Percentiles rank a stretch among this genome's conserved stretches.
phyloP scores from a whole-genome alignment of 2,797 vertebrate genomes.

The Enteromius mattozi region DNA sequence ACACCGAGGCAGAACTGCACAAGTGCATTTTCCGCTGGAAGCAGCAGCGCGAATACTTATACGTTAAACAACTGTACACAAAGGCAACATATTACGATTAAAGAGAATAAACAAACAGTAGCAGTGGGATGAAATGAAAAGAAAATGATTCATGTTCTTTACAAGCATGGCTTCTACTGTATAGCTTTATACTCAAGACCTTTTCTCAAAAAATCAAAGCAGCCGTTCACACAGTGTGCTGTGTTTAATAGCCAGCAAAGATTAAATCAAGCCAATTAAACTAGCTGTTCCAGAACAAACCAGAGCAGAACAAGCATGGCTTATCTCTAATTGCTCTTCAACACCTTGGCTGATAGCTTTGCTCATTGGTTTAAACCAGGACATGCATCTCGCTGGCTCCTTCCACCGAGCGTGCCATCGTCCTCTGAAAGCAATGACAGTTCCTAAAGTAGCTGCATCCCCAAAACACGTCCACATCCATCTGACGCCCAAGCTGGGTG shows the following conservation, averaged over 20 bases:
- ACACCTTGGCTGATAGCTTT: conserved; percentile 70
- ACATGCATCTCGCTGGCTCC: conserved; percentile 62
- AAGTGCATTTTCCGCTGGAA: conserved; percentile 50
- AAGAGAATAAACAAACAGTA: conserved; percentile 70
- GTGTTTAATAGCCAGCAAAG: conserved; percentile 78
- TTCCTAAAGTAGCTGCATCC: conserved; percentile 61
- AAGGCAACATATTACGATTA: conserved; percentile 47
- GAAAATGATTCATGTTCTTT: conserved; percentile 63
- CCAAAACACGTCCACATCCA: conserved; percentile 66
- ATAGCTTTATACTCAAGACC: conserved; percentile 72
- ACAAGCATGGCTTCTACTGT: conserved; percentile 70
- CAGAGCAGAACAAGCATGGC: conserved; percentile 75
- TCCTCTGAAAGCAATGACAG: conserved; percentile 26
- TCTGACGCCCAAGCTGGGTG: conserved; percentile 58
- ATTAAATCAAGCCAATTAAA: conserved; percentile 86
- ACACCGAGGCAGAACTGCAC: conserved; percentile 57
- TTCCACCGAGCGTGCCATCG: conserved; percentile 51
- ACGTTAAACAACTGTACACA: conserved; percentile 60
- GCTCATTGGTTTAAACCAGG: conserved; percentile 68
- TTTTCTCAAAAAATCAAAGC: conserved; percentile 78
- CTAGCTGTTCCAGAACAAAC: conserved; percentile 79
- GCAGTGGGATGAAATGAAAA: conserved; percentile 65
- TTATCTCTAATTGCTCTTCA: conserved; percentile 81
- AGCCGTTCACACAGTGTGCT: conserved; percentile 71
- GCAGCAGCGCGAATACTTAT: conserved; percentile 57